Conservation (phyloP, 92 coral and sea anemone genomes). For the Umimayanthus chanpuru region DNA sequence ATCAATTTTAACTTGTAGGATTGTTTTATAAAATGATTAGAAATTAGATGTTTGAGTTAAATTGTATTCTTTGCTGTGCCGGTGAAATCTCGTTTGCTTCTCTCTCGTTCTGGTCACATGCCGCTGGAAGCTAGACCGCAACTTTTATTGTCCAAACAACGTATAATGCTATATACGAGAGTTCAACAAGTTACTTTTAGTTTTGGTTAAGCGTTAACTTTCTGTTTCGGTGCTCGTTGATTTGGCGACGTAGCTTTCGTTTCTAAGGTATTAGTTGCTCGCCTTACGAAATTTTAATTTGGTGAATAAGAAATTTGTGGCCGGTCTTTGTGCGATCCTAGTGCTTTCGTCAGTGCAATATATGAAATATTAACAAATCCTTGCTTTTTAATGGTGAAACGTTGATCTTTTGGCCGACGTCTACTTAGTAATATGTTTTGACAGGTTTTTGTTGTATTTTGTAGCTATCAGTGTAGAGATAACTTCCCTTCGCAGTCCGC, state of each 20-base stretch:
- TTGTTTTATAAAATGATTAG: neutral
- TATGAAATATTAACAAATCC: constrained; percentile 38
- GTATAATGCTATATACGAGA: neutral
- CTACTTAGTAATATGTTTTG: neutral
- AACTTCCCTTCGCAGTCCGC: neutral
- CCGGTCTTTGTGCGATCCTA: constrained; percentile 6
- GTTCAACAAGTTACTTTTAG: constrained; percentile 13
- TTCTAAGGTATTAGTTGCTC: neutral
- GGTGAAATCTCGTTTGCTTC: neutral
- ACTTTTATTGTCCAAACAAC: neutral
- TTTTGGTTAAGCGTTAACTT: constrained; percentile 19
- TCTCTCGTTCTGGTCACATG: constrained; percentile 2
- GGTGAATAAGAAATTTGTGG: constrained; percentile 14
- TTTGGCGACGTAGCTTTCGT: neutral
- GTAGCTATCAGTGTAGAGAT: neutral
- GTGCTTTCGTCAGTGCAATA: neutral
- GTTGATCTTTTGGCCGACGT: neutral
- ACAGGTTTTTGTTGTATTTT: neutral
- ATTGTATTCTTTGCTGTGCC: neutral
- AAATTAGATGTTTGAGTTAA: neutral
- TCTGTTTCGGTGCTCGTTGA: constrained; percentile 8
- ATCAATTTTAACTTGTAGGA: neutral
- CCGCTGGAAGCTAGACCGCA: constrained; percentile 1
- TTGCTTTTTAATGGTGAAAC: neutral
- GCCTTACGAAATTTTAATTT: neutral